Evolutionary conservation across 2,797 vertebrate species (phyloP), one percentile per base, ranked within the genome.

Genomic region (Anolis apletophallus): DNA sequence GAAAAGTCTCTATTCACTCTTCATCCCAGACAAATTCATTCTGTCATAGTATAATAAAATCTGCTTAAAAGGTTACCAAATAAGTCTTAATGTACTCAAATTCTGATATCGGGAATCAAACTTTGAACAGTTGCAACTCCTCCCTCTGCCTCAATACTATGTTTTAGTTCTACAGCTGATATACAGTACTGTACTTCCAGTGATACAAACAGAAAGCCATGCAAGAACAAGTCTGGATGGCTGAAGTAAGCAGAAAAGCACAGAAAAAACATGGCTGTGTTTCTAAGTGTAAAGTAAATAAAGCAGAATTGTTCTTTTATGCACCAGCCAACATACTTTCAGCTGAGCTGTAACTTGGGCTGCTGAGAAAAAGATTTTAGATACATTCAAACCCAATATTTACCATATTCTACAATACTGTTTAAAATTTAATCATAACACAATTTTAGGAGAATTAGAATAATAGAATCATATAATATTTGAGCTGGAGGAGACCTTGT

Each of bases 391-490:
- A 17, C 68, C 21, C 4, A 19, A 32, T 5, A 17, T 92, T 76
- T 46, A 9, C 69, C 17, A 72, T 16, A 11, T 87, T 12, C 80
- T 85, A 61, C 46, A 85, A 23, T 84, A n/a, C 84, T 84, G 85
- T 83, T 34, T 77, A 2, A 76, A 46, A 81, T 72, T n/a, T 88
- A 71, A 32, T 8, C 57, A 55, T 89, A 84, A 76, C 16, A 54
- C 6, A 26, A 46, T 88, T 90, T 75, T 61, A 91, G 59, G 80
- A 87, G 59, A 92, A 75, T 87, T 82, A 40, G 2, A 40, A 40
- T 40, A 2, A 40, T 40, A 40, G 40, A 40, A 40, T 40, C 40
- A 40, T n/a, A n/a, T n/a, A n/a, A n/a, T n/a, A n/a, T n/a, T n/a
- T n/a, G n/a, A n/a, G n/a, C n/a, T n/a, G n/a, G n/a, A n/a, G n/a